phyloP scores from a whole-genome alignment of 2,888 invertebrate genomes.

The Diaprepes abbreviatus region DNA sequence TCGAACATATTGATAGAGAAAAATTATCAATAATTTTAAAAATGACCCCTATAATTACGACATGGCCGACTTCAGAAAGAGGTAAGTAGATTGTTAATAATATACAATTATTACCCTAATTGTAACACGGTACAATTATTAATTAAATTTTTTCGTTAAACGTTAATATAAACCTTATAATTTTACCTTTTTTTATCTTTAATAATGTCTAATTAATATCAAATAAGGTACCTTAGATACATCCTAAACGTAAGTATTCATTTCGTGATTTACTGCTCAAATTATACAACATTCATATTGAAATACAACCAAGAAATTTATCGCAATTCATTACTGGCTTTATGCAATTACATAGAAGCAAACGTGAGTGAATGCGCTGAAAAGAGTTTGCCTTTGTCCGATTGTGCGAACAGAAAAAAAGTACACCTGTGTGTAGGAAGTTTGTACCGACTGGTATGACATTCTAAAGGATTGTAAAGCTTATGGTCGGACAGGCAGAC shows the following conservation, averaged over 20 bases:
- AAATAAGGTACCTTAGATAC: not conserved
- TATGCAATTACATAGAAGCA: conserved; percentile 51
- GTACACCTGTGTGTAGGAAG: conserved; percentile 45
- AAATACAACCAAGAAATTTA: conserved; percentile 47
- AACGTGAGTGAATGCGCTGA: conserved; percentile 50
- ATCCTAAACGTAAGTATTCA: conserved; percentile 24
- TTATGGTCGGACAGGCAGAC: conserved; percentile 29
- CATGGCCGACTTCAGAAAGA: too few relatives aligned
- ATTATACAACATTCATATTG: conserved; percentile 42
- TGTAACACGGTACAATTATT: too few relatives aligned
- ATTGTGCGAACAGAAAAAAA: conserved; percentile 45
- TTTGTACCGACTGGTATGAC: conserved; percentile 34
- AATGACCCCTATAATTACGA: too few relatives aligned
- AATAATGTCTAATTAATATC: not conserved
- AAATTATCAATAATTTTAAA: too few relatives aligned
- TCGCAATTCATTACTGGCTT: conserved; percentile 48
- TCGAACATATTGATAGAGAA: too few relatives aligned
- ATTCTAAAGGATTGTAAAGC: conserved; percentile 21
- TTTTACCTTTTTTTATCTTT: not conserved
- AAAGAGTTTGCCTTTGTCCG: conserved; percentile 45
- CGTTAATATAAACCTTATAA: not conserved
- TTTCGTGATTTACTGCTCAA: conserved; percentile 44
- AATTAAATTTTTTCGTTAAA: not conserved
- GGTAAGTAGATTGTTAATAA: too few relatives aligned
- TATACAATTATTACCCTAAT: too few relatives aligned